These are phyloP conservation scores for Drosophila kohkoa DNA, from an alignment of 1,140 invertebrate genomes.

Conservation along the genomic window DNA sequence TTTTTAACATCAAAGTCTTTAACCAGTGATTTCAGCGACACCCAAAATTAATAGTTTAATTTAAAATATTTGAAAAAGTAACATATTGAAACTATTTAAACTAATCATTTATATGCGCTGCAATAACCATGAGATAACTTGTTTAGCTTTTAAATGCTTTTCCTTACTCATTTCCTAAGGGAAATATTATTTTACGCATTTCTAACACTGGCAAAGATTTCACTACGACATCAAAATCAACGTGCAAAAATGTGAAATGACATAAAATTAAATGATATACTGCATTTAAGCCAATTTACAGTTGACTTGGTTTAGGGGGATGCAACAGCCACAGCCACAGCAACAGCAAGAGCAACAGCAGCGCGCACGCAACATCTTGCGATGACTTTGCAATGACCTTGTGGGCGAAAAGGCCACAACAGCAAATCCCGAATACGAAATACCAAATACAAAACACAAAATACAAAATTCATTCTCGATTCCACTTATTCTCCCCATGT, in stretches of 20 bases:
- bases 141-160: not conserved
- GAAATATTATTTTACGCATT: slow-evolving; percentile 77
- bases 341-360: slow-evolving; percentile 15
- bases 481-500: slow-evolving; percentile 38
- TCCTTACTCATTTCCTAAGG: not conserved
- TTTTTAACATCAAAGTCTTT: too few species aligned
- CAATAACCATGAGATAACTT: too few species aligned
- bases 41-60: too few species aligned
- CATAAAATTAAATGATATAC: slow-evolving; percentile 80
- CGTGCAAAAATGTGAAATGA: slow-evolving; percentile 57
- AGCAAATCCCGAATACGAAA: slow-evolving; percentile 28
- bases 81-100: too few species aligned
- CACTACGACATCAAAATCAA: slow-evolving; percentile 42
- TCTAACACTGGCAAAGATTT: slow-evolving; percentile 85
- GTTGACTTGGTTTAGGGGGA: slow-evolving; percentile 64
- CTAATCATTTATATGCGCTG: too few species aligned
- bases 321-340: slow-evolving; percentile 7
- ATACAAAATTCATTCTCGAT: slow-evolving; percentile 43
- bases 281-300: slow-evolving; percentile 80
- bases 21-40: too few species aligned
- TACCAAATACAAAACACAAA: slow-evolving; percentile 32
- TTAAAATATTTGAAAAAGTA: too few species aligned
- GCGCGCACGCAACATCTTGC: slow-evolving; percentile 48
- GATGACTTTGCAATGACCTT: slow-evolving; percentile 72
- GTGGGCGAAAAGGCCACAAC: slow-evolving; percentile 32